A percentile compares a stretch with the other conserved stretches of the same genome.
Evolutionary conservation across 2,797 vertebrate species (phyloP).

Genomic region (Phrynocephalus forsythii): DNA sequence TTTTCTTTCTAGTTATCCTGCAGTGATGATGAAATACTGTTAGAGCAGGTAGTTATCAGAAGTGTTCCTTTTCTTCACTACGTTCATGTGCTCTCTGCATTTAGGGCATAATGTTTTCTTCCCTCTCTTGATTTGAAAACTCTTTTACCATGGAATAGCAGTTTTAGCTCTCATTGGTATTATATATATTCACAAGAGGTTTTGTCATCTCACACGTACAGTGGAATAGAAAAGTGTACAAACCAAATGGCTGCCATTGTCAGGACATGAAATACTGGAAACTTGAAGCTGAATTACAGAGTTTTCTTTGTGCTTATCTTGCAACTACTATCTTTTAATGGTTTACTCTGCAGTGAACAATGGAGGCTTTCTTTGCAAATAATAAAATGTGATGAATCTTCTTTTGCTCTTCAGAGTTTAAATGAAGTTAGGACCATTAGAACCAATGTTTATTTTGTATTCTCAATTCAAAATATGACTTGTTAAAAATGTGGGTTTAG

Average conservation of each 20-base stretch:
- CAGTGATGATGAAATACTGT: not conserved
- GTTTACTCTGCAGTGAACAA: constrained; percentile 25
- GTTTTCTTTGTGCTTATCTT: too few relatives aligned
- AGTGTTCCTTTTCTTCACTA: not conserved
- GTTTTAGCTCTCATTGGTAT: constrained; percentile 55
- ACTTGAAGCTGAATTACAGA: not conserved
- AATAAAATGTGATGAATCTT: constrained; percentile 16
- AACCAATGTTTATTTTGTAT: not conserved
- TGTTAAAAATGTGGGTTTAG: not conserved
- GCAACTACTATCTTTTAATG: constrained; percentile 18
- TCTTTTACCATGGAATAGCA: not conserved
- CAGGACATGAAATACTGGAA: not conserved
- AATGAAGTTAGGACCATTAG: not conserved
- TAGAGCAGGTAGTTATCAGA: constrained; percentile 9
- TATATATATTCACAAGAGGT: constrained; percentile 41
- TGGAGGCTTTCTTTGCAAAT: not conserved
- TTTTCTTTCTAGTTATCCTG: not conserved
- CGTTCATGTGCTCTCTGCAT: constrained; percentile 19
- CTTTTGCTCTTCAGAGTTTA: constrained; percentile 37
- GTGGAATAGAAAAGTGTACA: accelerated
- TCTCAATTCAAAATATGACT: not conserved
- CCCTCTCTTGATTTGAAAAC: not conserved
- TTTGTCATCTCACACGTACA: accelerated
- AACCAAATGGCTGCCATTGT: accelerated
- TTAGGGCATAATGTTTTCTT: constrained; percentile 15